Evolutionary conservation across 2,888 invertebrate species (phyloP), one percentile per base, ranked within the genome.

Genomic region (Crepidodera aurea): DNA sequence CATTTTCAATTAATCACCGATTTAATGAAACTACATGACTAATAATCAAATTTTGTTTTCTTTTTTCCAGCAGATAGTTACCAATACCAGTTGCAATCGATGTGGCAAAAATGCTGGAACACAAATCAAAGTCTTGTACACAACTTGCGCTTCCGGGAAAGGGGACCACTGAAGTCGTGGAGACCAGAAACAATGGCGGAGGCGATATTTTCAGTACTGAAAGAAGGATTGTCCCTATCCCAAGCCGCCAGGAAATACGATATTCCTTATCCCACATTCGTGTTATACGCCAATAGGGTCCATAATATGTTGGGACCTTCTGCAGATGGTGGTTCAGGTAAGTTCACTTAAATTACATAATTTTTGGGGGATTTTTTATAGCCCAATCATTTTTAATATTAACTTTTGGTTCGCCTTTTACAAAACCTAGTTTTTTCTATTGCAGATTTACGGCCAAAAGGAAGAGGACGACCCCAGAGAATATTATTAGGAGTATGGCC

Each of bases 21-120:
- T n/a, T n/a, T n/a, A n/a, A n/a, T n/a, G n/a, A 34, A 13, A n/a
- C 12, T 12, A 2, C 34, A 34, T 12, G 12, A 13, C 57, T 57
- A 48, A 57, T 57, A 57, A 42, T 62, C 48, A 37, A 37, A 60
- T 68, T 65, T 66, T 51, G 22, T 16, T 62, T 62, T 69, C 59
- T 75, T 72, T 70, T 67, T 80, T 83, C 80, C 90, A 91, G 88
- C 90, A 90, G 94, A 94, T 87, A 94, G 93, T 86, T 95, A 95
- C 87, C 94, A 95, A 83, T 94, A 94, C 83, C 94, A 95, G 82
- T 84, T 95, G 80, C 95, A 95, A 82, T 93, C 93, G 61, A 93
- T 94, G 90, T 95, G 95, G 95, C 94, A 95, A 83, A 95, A 94
- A 82, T 94, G 94, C 82, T 95, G 94, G 94, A 94, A 92, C 82